Base-by-base conservation (phyloP, 1,140 invertebrate genomes). In the Microplitis demolitor region DNA sequence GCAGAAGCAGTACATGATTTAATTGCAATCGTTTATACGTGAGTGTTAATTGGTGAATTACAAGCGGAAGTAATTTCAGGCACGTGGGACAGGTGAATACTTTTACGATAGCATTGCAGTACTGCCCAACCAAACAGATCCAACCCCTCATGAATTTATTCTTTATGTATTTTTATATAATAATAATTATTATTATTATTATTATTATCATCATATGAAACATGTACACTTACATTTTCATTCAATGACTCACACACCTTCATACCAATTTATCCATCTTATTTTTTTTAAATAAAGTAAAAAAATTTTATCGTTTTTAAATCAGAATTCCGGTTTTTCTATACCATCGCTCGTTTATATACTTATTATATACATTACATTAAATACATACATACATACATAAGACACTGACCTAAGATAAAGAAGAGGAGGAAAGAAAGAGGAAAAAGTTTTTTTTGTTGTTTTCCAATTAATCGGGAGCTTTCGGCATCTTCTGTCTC, bases 391-490 rank as follows among this genome's bases (percentile, higher is more conserved):
- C 13, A 50, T 66, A 33, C 13, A 51, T 37, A 58, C 51, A 67
- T 16, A 33, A 61, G 58, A 63, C 61, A 53, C 69, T 71, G 69
- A 71, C 69, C 60, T 71, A 14, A 14, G 33, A 24, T 60, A 63
- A 33, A 63, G 61, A 45, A 35, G 11, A 16, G 8, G 35, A 64
- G 35, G 14, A 33, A 37, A 8, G 16, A 64, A 53, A 60, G 37
- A 62, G 16, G 58, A 8, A 33, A 53, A 35, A 24, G 56, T 45
- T 45, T 4, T 45, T 45, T 45, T 45, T 45, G 8, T 24, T 24
- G 24, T 24, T 24, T 24, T 24, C 24, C 24, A 24, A 24, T 24
- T 24, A 24, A 24, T 24, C 24, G 24, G 24, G 24, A 24, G 24
- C 24, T 24, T 24, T 24, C 24, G 24, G 24, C 24, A 24, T 24